Base-by-base conservation (phyloP, 2,888 invertebrate genomes). In the Hoplodrina blanda region DNA sequence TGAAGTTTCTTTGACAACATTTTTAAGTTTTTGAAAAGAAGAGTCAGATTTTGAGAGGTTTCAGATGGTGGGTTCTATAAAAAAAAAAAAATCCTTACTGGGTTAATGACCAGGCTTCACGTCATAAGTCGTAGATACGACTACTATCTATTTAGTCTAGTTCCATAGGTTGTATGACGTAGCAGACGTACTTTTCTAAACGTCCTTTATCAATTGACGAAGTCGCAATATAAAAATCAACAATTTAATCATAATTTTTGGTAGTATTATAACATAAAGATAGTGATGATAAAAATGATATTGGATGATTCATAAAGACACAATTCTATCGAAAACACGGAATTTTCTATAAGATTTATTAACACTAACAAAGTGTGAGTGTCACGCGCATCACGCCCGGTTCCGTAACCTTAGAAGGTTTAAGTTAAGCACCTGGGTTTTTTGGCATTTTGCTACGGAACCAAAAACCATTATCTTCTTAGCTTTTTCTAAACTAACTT, bases 181-280 rank as follows among this genome's bases (percentile, higher is more conserved):
- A 65, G 30, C 17, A 41, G 41, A 13, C 11, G 17, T 46, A 17
- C 17, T 17, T 15, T 17, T 46, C 46, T 17, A 33, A 50, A 50
- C 13, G 11, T 20, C 30, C 54, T 20, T 67, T 20, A 53, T 63
- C 62, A 50, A 33, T 37, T 33, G 56, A 49, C 49, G 62, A 13
- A 44, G n/a, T 64, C 46, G 33, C 63, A 33, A 60, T 50, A n/a
- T 20, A 13, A 20, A 53, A 67, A 33, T 44, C 30, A 13, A 33
- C 44, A 15, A 44, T 44, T 13, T 67, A 33, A 44, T 67, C 66
- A 19, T 44, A 62, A 64, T 46, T 46, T 20, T 46, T 20, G 19
- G 19, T 41, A 61, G 41, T 53, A 67, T 20, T 53, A 20, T n/a
- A 52, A 5, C 17, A 46, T 17, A 0, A 44, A 44, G 30, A 53